Evolutionary conservation across 1,140 invertebrate species (phyloP), one percentile per base, ranked within the genome.

Genomic region (Drosophila parabipectinata): DNA sequence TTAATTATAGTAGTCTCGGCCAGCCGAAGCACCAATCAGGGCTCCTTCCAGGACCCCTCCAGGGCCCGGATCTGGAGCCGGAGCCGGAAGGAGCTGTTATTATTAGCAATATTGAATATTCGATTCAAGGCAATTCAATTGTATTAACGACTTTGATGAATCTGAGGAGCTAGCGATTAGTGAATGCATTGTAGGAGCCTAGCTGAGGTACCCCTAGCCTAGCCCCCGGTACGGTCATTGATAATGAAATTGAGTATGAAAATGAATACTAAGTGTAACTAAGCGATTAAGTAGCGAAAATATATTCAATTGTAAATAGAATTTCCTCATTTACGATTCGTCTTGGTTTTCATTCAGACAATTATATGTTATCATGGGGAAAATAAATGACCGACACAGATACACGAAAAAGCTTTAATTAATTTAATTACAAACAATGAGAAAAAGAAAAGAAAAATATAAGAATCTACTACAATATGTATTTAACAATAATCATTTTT

Each of bases 221-320:
- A 21, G 21, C 21, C 30, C n/a, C 66, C 34, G 67, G 61, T 34
- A 30, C 34, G 61, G 79, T 79, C 58, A 80, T 37, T 37, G 34
- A 37, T 26, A 12, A 37, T 8, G 30, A 32, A 32, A 32, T 32
- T 39, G 39, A n/a, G 7, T 69, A 80, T 74, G 73, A 62, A 79
- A 66, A 72, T 63, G 58, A 73, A 61, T 72, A 79, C 62, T 83
- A 83, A 69, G 69, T 74, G 80, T 68, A 88, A 57, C 48, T 75
- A 57, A 66, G 37, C 32, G 34, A 74, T 39, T 81, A 85, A 82
- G 75, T 87, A 85, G 66, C 58, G 47, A 74, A 44, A 44, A 44
- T 44, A 82, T 82, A 88, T 87, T 88, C 64, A 87, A 87, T 82
- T 87, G 82, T 87, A 87, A 68, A 87, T 87, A 87, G 62, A 71